Evolutionary conservation across 2,797 vertebrate genomes (phyloP), one percentile per base, ranked within the genome.

Genomic region (Pterois miles): DNA sequence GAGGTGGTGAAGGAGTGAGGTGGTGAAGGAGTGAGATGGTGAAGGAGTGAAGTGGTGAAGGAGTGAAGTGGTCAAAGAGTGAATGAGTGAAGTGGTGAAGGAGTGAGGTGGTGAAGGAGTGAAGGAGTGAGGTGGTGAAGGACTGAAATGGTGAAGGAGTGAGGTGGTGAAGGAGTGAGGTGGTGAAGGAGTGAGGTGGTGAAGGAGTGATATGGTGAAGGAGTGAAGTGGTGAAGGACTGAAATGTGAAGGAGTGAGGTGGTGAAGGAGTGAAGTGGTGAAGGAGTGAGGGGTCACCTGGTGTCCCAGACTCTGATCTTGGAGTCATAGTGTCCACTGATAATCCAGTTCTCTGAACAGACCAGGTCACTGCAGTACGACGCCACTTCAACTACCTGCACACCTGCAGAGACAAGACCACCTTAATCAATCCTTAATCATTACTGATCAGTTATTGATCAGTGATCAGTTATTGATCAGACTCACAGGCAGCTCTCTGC

Each of bases 221-320:
- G 31, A 33, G 16, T 46, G 43, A 46, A 14, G 40, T 14, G 13
- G 16, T 34, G 33, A 34, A 34, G 8, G 33, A 7, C 4, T 34
- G 33, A 34, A 9, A 6, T 6, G 33, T 34, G 33, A 34, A 34
- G 6, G 33, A 34, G 33, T 34, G 33, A 34, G 33, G 33, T 7
- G 33, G 33, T 34, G 33, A 34, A 34, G 3, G 33, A 34, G 33
- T 40, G 34, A 40, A 8, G 48, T 18, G 20, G 2, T 38, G 27
- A 65, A 16, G 4, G 23, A 9, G 63, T 72, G 29, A n/a, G 9
- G n/a, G 0, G 13, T 90, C 86, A 97, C 97, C 97, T 96, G 93
- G 91, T 94, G 85, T 98, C 97, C 97, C 97, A 98, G 80, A 96
- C 95, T 4, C 97, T 92, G 89, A 98, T 96, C 82, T 95, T 96